Evolutionary conservation across 1,140 invertebrate species (phyloP).

Genomic region (Oreohelix idahoensis): DNA sequence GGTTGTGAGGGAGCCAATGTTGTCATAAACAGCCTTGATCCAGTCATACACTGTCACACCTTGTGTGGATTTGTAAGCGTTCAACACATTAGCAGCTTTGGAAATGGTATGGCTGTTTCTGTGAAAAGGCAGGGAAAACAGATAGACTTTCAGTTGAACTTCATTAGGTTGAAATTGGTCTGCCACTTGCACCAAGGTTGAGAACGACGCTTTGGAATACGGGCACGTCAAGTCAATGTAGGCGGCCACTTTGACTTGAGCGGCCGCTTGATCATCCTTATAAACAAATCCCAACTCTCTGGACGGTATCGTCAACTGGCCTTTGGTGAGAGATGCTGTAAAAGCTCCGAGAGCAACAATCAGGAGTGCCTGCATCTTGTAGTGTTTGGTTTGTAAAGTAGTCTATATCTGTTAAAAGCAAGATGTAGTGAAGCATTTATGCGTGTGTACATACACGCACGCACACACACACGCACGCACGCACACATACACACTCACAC

Average conservation of each 20-base stretch:
- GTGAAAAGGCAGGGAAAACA: slow-evolving; percentile 55
- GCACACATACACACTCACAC: too few species aligned
- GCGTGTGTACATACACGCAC: too few species aligned
- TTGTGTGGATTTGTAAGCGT: neutral
- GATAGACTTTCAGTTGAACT: slow-evolving; percentile 40
- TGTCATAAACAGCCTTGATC: slow-evolving; percentile 44
- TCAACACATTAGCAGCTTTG: slow-evolving; percentile 41
- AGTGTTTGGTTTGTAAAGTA: too few species aligned
- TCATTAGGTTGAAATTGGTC: slow-evolving; percentile 40
- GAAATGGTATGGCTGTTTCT: slow-evolving; percentile 48
- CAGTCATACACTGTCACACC: slow-evolving; percentile 33
- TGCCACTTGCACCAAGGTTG: slow-evolving; percentile 44
- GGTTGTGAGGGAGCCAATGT: slow-evolving; percentile 45
- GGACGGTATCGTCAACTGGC: slow-evolving; percentile 32
- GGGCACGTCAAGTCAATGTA: slow-evolving; percentile 50
- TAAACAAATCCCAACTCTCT: slow-evolving; percentile 46
- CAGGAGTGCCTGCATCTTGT: neutral
- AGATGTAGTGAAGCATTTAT: too few species aligned
- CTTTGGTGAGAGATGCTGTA: neutral
- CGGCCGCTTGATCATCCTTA: slow-evolving; percentile 22
- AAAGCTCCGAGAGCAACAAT: neutral
- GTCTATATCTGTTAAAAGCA: too few species aligned
- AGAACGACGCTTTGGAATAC: slow-evolving; percentile 40
- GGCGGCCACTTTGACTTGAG: slow-evolving; percentile 42
- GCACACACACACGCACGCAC: too few species aligned